Conservation (phyloP, 2,888 invertebrate genomes). For the Micoletzkya japonica region DNA sequence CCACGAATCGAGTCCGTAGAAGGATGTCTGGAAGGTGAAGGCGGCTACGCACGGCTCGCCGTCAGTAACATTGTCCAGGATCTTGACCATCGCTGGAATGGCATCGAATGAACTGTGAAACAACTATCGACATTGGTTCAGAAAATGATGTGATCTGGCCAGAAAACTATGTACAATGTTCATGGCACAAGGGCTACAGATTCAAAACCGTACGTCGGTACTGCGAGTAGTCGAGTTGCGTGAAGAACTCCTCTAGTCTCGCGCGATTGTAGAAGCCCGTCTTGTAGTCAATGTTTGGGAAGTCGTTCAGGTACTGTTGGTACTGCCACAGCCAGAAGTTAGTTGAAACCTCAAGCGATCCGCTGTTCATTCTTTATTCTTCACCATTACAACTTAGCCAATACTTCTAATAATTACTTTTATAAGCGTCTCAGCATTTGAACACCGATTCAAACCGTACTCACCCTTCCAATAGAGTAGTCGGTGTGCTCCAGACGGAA, state of each 20-base stretch:
- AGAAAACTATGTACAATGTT: too few species aligned
- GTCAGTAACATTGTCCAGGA: slow-evolving; percentile 50
- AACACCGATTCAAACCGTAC: too few species aligned
- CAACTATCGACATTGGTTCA: too few species aligned
- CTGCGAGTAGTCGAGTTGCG: slow-evolving; percentile 59
- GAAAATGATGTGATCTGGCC: too few species aligned
- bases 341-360: slow-evolving; percentile 47
- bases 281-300: slow-evolving; percentile 56
- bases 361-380: too few species aligned
- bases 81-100: slow-evolving; percentile 57
- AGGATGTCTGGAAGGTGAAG: slow-evolving; percentile 61
- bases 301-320: slow-evolving; percentile 61
- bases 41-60: slow-evolving; percentile 59
- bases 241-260: slow-evolving; percentile 58
- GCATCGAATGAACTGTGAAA: neutral
- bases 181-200: too few species aligned
- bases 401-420: too few species aligned
- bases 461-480: slow-evolving; percentile 58
- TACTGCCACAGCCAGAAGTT: slow-evolving; percentile 62
- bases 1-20: slow-evolving; percentile 62
- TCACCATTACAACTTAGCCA: too few species aligned
- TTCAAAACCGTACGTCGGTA: slow-evolving; percentile 53
- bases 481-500: slow-evolving; percentile 60
- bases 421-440: too few species aligned
- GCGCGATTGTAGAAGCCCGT: slow-evolving; percentile 61